phyloP scores from a whole-genome alignment of 2,113 vertebrate species.

The Entelurus aequoreus region DNA sequence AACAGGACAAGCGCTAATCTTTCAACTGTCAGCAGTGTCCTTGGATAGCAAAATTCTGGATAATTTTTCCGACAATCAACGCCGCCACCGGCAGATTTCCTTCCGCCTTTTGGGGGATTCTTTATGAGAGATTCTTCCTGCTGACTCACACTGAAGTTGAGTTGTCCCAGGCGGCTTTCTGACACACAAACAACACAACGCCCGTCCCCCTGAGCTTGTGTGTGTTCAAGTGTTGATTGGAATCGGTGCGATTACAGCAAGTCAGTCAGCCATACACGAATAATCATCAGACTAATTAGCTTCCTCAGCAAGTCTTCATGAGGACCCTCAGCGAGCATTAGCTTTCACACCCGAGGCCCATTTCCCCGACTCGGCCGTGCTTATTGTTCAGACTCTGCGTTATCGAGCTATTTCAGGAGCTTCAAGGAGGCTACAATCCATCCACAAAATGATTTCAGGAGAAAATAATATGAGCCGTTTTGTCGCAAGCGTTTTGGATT shows the following conservation, averaged over 20 bases:
- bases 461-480: neutral
- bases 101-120: slow-evolving; percentile 24
- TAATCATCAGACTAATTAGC: slow-evolving; percentile 64
- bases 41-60: neutral
- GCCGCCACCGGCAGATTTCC: slow-evolving; percentile 5
- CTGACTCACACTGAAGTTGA: slow-evolving; percentile 61
- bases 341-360: slow-evolving; percentile 45
- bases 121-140: slow-evolving; percentile 40
- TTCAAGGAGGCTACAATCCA: neutral
- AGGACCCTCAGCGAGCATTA: slow-evolving; percentile 49
- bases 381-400: neutral
- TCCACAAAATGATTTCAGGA: neutral
- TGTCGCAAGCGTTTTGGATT: too few species aligned
- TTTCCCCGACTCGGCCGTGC: slow-evolving; percentile 15
- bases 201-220: too few species aligned
- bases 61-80: slow-evolving; percentile 28
- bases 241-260: neutral
- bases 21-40: slow-evolving; percentile 17
- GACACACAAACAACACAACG: slow-evolving; percentile 3
- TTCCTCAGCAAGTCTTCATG: slow-evolving; percentile 59
- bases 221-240: neutral
- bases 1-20: slow-evolving; percentile 10
- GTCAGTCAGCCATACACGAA: slow-evolving; percentile 19
- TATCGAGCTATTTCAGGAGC: neutral
- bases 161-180: slow-evolving; percentile 37